phyloP scores from a whole-genome alignment of 2,888 invertebrate species.

The Caradrina clavipalpis region DNA sequence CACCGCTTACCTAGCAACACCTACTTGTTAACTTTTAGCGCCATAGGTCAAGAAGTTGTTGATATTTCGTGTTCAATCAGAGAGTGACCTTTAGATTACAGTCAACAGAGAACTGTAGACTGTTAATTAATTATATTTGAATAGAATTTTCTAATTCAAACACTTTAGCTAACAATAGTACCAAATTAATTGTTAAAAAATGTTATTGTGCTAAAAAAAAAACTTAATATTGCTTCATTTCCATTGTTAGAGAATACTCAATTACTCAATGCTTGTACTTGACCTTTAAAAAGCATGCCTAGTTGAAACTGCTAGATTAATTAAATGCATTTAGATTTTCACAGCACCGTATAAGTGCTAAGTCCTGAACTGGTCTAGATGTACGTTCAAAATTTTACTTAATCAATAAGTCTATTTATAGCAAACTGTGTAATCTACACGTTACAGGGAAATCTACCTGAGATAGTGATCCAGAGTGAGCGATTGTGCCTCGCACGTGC shows the following conservation, averaged over 20 bases:
- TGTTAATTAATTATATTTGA: not conserved
- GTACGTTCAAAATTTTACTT: slow-evolving; percentile 5
- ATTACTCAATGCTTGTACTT: not conserved
- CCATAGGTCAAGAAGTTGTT: too few relatives aligned
- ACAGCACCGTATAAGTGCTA: not conserved
- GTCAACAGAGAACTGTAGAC: not conserved
- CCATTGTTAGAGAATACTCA: not conserved
- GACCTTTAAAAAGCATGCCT: not conserved
- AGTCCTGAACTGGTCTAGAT: slow-evolving; percentile 27
- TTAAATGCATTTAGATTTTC: slow-evolving; percentile 4
- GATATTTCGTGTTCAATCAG: too few relatives aligned
- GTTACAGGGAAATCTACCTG: slow-evolving; percentile 43
- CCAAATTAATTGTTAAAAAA: not conserved
- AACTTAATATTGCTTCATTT: not conserved
- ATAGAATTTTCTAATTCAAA: too few relatives aligned
- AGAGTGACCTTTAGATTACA: too few relatives aligned
- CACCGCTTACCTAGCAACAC: too few relatives aligned
- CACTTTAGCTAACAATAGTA: not conserved
- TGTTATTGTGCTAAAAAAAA: slow-evolving; percentile 6
- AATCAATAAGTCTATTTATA: slow-evolving; percentile 43
- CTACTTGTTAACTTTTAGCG: too few relatives aligned
- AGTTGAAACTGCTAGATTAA: not conserved
- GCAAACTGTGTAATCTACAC: slow-evolving; percentile 11
- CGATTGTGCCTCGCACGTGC: slow-evolving; percentile 51
- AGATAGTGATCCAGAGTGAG: slow-evolving; percentile 43